Evolutionary conservation across 2,113 vertebrate species (phyloP), one percentile per base, ranked within the genome.

Genomic region (Rhineura floridana): DNA sequence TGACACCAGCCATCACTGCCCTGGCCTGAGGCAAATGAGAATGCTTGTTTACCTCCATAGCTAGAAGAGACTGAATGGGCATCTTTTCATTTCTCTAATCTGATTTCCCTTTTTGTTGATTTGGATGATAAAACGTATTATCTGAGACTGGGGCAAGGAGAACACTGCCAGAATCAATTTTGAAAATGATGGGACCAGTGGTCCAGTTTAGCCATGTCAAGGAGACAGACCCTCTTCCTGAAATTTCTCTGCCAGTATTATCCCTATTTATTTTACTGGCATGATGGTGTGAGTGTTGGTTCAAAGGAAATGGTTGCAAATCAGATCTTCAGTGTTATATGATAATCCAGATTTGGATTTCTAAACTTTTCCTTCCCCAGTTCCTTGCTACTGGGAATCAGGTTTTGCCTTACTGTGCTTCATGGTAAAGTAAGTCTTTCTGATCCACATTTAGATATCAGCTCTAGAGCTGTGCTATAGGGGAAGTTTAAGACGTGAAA

Each of bases 111-210:
- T 15, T 15, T 72, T 15, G 17, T 33, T 72, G 33, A 72, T 72
- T 36, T 72, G 55, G 21, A 59, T 52, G 50, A 52, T 52, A 52
- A 73, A 42, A n/a, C n/a, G 72, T 21, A 42, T 28, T 23, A 76
- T 76, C 39, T 44, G 21, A 25, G 42, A 25, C 42, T 8, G 33
- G n/a, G 72, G 36, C 36, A 1, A 46, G 28, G 84, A 92, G 8
- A 82, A 86, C 69, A 78, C 79, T 89, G 4, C 44, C 44, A 70
- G 33, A 59, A 19, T 83, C 77, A 0, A 19, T 4, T 33, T 92
- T 85, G 84, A n/a, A 88, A 88, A 28, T 0, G 63, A 82, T 25
- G 6, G 91, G 28, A 3, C 87, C 39, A 89, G 90, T 87, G 91
- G 83, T 0, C 30, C 25, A 21, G 4, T 1, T 83, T 2, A 83